Percentiles rank a stretch among this genome's conserved stretches.
Evolutionary conservation across 2,888 invertebrate species (phyloP).

Genomic region (Allacma fusca): DNA sequence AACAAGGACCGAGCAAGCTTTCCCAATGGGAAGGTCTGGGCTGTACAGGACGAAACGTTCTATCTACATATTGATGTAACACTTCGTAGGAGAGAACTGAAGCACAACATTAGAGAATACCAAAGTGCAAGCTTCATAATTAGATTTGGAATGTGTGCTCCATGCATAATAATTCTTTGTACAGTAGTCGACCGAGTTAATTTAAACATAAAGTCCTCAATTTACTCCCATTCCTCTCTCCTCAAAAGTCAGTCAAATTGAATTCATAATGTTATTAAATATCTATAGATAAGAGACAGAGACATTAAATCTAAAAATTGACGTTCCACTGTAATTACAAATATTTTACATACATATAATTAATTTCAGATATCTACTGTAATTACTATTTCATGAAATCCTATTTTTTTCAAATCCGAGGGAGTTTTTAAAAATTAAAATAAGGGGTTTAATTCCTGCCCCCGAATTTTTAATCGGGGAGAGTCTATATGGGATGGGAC

Average conservation of each 20-base stretch:
- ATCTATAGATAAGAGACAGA: too few relatives aligned
- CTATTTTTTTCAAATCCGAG: too few relatives aligned
- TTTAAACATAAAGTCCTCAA: background rate
- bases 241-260: constrained; percentile 1
- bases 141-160: constrained; percentile 7
- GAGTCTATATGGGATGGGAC: background rate
- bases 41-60: too few relatives aligned
- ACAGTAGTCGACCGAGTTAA: background rate
- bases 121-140: background rate
- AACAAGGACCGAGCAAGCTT: too few relatives aligned
- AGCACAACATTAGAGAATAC: background rate
- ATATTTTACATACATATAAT: too few relatives aligned
- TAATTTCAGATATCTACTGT: too few relatives aligned
- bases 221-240: background rate
- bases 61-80: too few relatives aligned
- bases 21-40: too few relatives aligned
- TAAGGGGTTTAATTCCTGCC: too few relatives aligned
- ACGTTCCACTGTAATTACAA: too few relatives aligned
- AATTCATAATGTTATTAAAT: background rate
- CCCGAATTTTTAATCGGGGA: background rate
- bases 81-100: background rate
- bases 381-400: too few relatives aligned
- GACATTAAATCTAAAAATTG: too few relatives aligned
- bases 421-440: background rate
- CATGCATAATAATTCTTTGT: background rate